Conservation (phyloP, 2,797 vertebrate genomes). For the Characodon lateralis region DNA sequence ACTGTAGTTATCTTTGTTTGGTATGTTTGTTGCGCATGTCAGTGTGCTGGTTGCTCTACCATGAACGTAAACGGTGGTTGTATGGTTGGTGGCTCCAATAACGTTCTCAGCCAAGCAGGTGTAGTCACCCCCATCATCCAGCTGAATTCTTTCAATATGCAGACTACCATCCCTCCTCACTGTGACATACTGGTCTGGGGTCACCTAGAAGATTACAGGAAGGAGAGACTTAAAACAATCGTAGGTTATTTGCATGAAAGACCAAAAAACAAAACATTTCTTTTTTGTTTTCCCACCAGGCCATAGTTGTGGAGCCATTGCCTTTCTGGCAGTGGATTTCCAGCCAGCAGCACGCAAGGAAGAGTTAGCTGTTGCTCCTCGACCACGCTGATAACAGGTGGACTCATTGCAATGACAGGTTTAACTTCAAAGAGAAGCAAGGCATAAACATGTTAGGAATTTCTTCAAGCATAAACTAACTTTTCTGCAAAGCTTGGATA, state of each 20-base stretch:
- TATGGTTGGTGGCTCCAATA: conserved; percentile 88
- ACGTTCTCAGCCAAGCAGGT: conserved; percentile 91
- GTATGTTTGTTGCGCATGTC: neutral
- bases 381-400: conserved; percentile 85
- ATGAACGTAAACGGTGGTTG: conserved; percentile 85
- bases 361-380: conserved; percentile 92
- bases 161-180: conserved; percentile 91
- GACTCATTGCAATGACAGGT: conserved; percentile 90
- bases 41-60: conserved; percentile 73
- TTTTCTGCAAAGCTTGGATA: conserved; percentile 1
- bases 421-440: conserved; percentile 74
- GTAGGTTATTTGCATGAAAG: neutral
- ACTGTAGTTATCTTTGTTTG: neutral
- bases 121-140: conserved; percentile 89
- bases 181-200: conserved; percentile 86
- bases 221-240: neutral
- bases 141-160: conserved; percentile 88
- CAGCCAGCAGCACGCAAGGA: conserved; percentile 90
- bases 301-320: conserved; percentile 91
- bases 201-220: conserved; percentile 79
- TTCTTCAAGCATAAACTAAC: neutral
- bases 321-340: conserved; percentile 92
- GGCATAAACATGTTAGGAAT: neutral
- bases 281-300: conserved; percentile 80
- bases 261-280: neutral